These are phyloP conservation scores for Nesoenas mayeri DNA, from an alignment of 2,113 vertebrate genomes.

Conservation along the genomic window DNA sequence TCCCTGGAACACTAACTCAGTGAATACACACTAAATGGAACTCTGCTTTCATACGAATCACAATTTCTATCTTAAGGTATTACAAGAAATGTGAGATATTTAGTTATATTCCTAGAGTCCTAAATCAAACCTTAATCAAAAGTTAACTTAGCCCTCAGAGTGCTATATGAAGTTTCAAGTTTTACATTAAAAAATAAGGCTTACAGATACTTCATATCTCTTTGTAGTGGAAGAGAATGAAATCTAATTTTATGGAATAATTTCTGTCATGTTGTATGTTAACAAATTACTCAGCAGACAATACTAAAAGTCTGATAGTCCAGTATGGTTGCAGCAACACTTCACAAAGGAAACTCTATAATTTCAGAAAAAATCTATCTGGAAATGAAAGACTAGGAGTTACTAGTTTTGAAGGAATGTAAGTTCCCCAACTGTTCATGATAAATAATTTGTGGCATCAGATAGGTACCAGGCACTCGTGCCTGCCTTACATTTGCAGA, in stretches of 20 bases:
- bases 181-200: background rate
- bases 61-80: background rate
- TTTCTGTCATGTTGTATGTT: background rate
- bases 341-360: background rate
- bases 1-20: slow-evolving; percentile 4
- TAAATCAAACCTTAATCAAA: background rate
- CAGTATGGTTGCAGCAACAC: background rate
- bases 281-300: background rate
- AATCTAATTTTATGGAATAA: background rate
- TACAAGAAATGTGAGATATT: background rate
- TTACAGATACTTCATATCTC: background rate
- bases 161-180: background rate
- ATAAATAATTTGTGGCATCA: background rate
- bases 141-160: background rate
- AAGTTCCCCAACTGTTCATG: background rate
- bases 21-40: background rate
- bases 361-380: background rate
- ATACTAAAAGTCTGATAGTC: background rate
- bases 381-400: background rate
- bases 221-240: background rate
- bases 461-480: background rate
- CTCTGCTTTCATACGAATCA: background rate
- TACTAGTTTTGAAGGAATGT: background rate
- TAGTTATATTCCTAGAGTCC: background rate
- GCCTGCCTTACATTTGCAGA: background rate